phyloP scores from a whole-genome alignment of 2,113 vertebrate genomes.

The Eptatretus burgeri region DNA sequence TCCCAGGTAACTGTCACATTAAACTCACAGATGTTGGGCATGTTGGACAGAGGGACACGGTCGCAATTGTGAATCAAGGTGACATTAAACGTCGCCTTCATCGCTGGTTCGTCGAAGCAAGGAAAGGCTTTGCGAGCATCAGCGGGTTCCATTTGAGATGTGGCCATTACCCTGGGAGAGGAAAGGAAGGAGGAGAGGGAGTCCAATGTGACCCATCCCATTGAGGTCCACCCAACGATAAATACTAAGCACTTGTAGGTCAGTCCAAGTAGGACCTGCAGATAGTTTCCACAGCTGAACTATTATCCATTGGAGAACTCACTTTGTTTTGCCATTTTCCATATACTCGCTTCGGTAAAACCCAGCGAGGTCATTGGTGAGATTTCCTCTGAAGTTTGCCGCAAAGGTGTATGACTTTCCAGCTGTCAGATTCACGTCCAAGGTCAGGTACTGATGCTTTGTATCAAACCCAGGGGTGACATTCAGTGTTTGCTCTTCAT shows the following conservation, averaged over 20 bases:
- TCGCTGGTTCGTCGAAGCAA: slow-evolving; percentile 67
- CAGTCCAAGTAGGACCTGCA: too few relatives aligned
- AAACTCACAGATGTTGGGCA: slow-evolving; percentile 22
- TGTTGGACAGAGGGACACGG: slow-evolving; percentile 38
- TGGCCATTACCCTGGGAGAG: slow-evolving; percentile 40
- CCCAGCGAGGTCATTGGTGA: slow-evolving; percentile 48
- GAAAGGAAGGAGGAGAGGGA: slow-evolving; percentile 5
- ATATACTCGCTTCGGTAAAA: slow-evolving; percentile 72
- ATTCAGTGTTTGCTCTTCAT: slow-evolving; percentile 5
- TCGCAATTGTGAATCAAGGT: slow-evolving; percentile 20
- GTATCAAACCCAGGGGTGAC: slow-evolving; percentile 17
- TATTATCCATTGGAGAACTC: slow-evolving; percentile 12
- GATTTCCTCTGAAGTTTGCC: slow-evolving; percentile 31
- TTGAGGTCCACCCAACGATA: too few relatives aligned
- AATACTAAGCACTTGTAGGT: too few relatives aligned
- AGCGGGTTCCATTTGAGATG: slow-evolving; percentile 58
- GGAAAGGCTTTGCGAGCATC: slow-evolving; percentile 62
- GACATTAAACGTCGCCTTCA: slow-evolving; percentile 54
- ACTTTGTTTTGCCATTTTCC: slow-evolving; percentile 21
- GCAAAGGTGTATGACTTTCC: slow-evolving; percentile 21
- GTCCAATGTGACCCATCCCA: too few relatives aligned
- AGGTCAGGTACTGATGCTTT: slow-evolving; percentile 36
- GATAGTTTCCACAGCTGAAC: too few relatives aligned
- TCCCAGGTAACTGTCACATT: background rate
- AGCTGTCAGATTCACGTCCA: slow-evolving; percentile 20